Percentiles rank a stretch among this genome's conserved stretches.
Conservation (phyloP, 30 jellyfish, hydroid and myxozoan species). For the Thelohanellus kitauei region DNA sequence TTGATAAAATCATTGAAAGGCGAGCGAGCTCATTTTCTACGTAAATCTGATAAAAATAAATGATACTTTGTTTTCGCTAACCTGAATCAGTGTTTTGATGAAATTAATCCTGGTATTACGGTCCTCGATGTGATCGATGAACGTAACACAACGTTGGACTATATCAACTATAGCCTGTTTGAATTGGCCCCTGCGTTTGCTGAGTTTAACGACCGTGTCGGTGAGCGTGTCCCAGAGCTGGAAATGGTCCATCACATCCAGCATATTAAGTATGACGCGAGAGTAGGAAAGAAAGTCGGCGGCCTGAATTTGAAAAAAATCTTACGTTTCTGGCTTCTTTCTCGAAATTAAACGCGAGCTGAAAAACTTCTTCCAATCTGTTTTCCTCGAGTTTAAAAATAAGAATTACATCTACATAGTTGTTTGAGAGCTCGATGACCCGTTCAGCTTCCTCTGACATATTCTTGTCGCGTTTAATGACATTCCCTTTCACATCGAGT, state of each 20-base stretch:
- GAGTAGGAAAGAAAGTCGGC: conserved; percentile 76
- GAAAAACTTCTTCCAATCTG: too few species aligned
- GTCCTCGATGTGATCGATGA: conserved; percentile 34
- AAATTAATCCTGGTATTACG: conserved; percentile 18
- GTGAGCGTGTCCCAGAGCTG: conserved; percentile 23
- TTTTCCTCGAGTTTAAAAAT: too few species aligned
- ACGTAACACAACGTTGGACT: conserved; percentile 76
- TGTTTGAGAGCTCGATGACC: too few species aligned
- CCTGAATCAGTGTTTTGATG: conserved; percentile 55
- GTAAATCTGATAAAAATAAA: conserved; percentile 19
- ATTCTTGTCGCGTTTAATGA: too few species aligned
- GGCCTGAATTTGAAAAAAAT: conserved; percentile 50
- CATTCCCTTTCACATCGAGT: too few species aligned
- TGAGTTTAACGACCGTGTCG: conserved; percentile 26
- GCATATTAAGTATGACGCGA: conserved; percentile 32
- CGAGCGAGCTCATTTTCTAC: conserved; percentile 73
- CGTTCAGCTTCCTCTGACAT: too few species aligned
- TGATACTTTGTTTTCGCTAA: conserved; percentile 82
- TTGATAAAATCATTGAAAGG: conserved; percentile 31
- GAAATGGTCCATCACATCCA: conserved; percentile 19
- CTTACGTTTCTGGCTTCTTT: too few species aligned
- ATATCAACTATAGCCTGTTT: conserved; percentile 69
- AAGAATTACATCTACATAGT: too few species aligned
- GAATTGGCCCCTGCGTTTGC: conserved; percentile 61
- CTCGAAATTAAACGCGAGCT: too few species aligned